Conservation (phyloP, 2,888 invertebrate species). For the Agelastica alni region DNA sequence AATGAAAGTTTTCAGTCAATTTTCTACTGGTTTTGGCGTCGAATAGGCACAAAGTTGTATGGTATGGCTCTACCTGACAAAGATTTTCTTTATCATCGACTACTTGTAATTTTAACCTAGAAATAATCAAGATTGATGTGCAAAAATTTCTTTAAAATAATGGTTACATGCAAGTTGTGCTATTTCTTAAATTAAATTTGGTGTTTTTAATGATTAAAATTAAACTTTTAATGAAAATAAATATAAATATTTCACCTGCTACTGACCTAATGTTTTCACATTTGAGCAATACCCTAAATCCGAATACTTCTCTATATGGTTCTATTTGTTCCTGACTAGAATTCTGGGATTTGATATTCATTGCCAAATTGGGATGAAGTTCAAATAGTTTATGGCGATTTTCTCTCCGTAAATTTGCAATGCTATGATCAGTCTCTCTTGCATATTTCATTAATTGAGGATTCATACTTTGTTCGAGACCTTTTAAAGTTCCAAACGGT, state of each 20-base stretch:
- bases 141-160: too few relatives aligned
- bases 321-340: slow-evolving; percentile 59
- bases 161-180: too few relatives aligned
- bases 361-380: slow-evolving; percentile 66
- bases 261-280: slow-evolving; percentile 75
- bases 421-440: slow-evolving; percentile 86
- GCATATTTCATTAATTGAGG: slow-evolving; percentile 89
- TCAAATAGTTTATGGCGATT: slow-evolving; percentile 79
- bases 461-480: slow-evolving; percentile 90
- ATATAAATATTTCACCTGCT: neutral
- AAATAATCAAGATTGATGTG: too few relatives aligned
- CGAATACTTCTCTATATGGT: slow-evolving; percentile 86
- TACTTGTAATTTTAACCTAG: slow-evolving; percentile 80
- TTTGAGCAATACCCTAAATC: slow-evolving; percentile 79
- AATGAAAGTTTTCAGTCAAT: slow-evolving; percentile 91
- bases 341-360: slow-evolving; percentile 52
- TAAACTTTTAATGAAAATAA: neutral
- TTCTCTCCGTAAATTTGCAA: slow-evolving; percentile 80
- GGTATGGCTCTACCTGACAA: slow-evolving; percentile 89
- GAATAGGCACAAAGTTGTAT: slow-evolving; percentile 85
- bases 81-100: slow-evolving; percentile 76
- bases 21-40: slow-evolving; percentile 87
- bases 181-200: too few relatives aligned
- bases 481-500: slow-evolving; percentile 82
- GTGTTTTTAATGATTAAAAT: neutral